Evolutionary conservation across 2,113 vertebrate genomes (phyloP).

Genomic region (Oreamnos americanus): DNA sequence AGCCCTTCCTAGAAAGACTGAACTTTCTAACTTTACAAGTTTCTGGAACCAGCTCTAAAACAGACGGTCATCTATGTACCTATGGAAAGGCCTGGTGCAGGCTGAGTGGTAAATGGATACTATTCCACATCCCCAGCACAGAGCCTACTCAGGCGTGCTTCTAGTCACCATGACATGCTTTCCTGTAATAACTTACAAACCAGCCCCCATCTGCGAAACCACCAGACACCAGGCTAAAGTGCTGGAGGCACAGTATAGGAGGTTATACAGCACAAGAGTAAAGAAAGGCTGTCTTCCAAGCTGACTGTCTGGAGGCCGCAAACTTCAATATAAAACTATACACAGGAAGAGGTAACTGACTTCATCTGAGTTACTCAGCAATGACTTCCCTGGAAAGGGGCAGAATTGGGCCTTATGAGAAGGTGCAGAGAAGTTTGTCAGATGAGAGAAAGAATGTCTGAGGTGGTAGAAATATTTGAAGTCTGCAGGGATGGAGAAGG

Average conservation of each 20-base stretch:
- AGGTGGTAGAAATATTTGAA: neutral
- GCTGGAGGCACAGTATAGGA: neutral
- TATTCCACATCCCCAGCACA: neutral
- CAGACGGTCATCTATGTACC: neutral
- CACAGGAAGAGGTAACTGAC: neutral
- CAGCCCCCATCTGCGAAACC: neutral
- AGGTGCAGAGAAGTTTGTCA: neutral
- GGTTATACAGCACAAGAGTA: neutral
- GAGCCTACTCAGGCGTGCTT: neutral
- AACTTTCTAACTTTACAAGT: conserved; percentile 5
- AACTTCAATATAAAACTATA: neutral
- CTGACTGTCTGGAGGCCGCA: neutral
- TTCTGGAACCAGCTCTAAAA: neutral
- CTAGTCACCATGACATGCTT: neutral
- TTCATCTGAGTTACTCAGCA: neutral
- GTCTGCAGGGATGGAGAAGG: neutral
- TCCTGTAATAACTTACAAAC: neutral
- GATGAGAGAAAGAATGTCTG: neutral
- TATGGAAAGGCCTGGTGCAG: neutral
- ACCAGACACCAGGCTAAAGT: neutral
- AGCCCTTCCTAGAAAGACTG: conserved; percentile 7
- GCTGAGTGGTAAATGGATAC: neutral
- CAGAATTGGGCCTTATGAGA: neutral
- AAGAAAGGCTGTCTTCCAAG: neutral
- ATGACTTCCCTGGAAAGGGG: neutral